Evolutionary conservation across 2,888 invertebrate species (phyloP).

Genomic region (Lycophotia porphyrea): DNA sequence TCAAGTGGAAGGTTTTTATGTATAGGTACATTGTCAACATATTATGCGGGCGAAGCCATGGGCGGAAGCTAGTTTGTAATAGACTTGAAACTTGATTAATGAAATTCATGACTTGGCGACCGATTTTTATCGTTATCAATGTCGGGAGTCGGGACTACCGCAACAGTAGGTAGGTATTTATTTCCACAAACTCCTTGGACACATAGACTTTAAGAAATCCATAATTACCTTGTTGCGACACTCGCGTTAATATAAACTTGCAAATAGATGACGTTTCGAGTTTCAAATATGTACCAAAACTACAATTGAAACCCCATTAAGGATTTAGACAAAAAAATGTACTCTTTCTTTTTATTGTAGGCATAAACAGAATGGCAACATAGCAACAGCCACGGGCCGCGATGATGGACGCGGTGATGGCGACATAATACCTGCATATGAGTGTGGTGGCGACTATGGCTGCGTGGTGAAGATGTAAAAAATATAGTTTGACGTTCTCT

Average conservation of each 20-base stretch:
- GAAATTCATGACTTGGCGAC: too few species aligned
- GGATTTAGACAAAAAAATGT: background rate
- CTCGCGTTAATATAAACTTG: background rate
- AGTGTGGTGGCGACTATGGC: background rate
- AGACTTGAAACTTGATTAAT: too few species aligned
- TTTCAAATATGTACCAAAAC: slow-evolving; percentile 1
- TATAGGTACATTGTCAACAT: too few species aligned
- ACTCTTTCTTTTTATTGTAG: background rate
- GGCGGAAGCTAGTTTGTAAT: too few species aligned
- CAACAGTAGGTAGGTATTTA: too few species aligned
- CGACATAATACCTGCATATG: background rate
- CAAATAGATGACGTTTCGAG: slow-evolving; percentile 1
- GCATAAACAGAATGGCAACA: too few species aligned
- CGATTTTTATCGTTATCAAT: too few species aligned
- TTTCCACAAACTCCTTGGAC: background rate
- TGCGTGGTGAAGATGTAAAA: background rate
- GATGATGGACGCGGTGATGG: background rate
- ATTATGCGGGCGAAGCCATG: too few species aligned
- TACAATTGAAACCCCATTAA: background rate
- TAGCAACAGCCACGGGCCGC: too few species aligned
- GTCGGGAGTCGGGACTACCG: too few species aligned
- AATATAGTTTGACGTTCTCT: slow-evolving; percentile 1
- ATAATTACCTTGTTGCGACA: background rate
- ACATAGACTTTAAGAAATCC: background rate
- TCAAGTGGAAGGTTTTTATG: too few species aligned